A percentile compares a stretch with the other conserved stretches of the same genome.
Conservation (phyloP, 2,888 invertebrate genomes). For the Parascotia fuliginaria region DNA sequence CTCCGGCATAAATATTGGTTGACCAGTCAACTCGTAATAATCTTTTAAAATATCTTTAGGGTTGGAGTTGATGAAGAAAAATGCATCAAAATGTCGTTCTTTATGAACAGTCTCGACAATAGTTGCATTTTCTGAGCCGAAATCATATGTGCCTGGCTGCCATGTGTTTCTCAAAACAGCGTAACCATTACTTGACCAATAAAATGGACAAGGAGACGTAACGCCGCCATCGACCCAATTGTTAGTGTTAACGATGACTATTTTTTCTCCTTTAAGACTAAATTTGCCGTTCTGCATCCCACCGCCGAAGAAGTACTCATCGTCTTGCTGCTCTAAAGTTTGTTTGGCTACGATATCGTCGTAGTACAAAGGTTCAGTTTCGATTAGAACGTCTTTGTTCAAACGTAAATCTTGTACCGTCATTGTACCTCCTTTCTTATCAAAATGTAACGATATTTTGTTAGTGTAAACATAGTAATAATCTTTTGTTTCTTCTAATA, state of each 20-base stretch:
- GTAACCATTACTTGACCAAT: slow-evolving; percentile 76
- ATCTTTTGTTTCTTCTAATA: slow-evolving; percentile 46
- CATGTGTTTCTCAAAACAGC: slow-evolving; percentile 76
- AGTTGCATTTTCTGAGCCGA: slow-evolving; percentile 51
- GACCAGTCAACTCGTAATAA: slow-evolving; percentile 76
- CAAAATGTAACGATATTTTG: slow-evolving; percentile 64
- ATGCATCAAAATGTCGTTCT: slow-evolving; percentile 68
- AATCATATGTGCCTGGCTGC: slow-evolving; percentile 73
- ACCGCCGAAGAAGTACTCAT: slow-evolving; percentile 76
- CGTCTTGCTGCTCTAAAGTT: slow-evolving; percentile 54
- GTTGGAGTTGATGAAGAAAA: slow-evolving; percentile 65
- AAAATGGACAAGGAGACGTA: slow-evolving; percentile 76
- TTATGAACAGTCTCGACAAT: slow-evolving; percentile 55
- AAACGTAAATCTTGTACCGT: slow-evolving; percentile 61
- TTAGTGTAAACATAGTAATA: slow-evolving; percentile 60
- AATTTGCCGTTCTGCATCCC: slow-evolving; percentile 82
- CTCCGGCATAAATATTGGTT: slow-evolving; percentile 73
- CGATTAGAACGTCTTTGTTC: slow-evolving; percentile 65
- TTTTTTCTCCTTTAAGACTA: slow-evolving; percentile 70
- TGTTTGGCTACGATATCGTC: slow-evolving; percentile 55
- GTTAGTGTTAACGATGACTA: slow-evolving; percentile 70
- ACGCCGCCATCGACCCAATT: slow-evolving; percentile 75
- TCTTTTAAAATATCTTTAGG: slow-evolving; percentile 68
- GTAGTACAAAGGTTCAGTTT: slow-evolving; percentile 62
- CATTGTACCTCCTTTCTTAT: slow-evolving; percentile 66